These are phyloP conservation scores for Ptilorrhoa leucosticta DNA, from an alignment of 2,113 vertebrate species.

Conservation along the genomic window DNA sequence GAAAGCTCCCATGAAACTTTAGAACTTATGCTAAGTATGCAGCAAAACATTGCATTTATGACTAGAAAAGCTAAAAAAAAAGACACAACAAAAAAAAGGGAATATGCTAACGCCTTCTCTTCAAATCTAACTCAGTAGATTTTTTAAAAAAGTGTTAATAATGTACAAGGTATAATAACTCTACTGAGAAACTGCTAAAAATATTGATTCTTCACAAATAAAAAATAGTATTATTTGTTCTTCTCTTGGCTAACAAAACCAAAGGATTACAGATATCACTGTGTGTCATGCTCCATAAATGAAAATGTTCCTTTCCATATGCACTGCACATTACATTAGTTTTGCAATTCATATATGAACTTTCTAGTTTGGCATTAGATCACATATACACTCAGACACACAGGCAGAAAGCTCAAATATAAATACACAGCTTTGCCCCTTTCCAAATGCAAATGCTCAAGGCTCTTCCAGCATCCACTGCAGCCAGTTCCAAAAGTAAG, in stretches of 20 bases:
- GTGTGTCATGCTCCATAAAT: neutral
- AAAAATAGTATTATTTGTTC: neutral
- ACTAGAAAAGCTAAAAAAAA: neutral
- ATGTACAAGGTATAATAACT: neutral
- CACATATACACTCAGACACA: neutral
- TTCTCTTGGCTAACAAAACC: neutral
- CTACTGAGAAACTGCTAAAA: neutral
- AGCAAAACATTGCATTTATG: neutral
- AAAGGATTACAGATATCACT: neutral
- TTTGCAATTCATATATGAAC: neutral
- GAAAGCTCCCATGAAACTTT: neutral
- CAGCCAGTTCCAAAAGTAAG: neutral
- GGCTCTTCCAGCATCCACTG: neutral
- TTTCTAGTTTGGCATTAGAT: slow-evolving; percentile 40
- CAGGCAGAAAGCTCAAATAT: neutral
- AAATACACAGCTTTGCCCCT: neutral
- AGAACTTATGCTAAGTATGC: neutral
- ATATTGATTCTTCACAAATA: neutral
- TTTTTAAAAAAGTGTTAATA: neutral
- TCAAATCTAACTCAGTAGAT: neutral
- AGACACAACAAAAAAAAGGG: neutral
- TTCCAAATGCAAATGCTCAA: slow-evolving; percentile 20
- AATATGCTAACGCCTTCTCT: neutral
- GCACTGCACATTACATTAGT: neutral
- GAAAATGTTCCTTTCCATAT: neutral